Evolutionary conservation across 2,888 invertebrate genomes (phyloP), one percentile per base, ranked within the genome.

Genomic region (Hydropsyche betteni): DNA sequence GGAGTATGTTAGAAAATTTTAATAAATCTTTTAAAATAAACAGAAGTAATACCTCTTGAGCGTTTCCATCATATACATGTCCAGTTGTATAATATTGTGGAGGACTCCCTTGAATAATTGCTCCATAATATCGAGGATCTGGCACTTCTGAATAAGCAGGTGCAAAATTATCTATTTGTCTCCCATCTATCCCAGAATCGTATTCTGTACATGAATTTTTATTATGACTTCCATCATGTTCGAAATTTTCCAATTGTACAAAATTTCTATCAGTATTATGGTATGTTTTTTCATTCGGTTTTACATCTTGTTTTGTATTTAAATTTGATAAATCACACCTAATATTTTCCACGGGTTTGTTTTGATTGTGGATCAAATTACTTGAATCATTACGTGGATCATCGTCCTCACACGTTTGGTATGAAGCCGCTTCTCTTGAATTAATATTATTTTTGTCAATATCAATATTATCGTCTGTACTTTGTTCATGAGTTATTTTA

Each of bases 11-110:
- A 44, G 4, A 38, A 55, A 10, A 24, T 24, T 24, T 12, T 44
- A 68, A 14, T 38, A 44, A 51, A 69, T 0, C 1, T 5, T 6
- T 16, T n/a, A 70, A 72, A 33, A 61, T 14, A 33, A 69, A 14
- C 0, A 38, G 16, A 52, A 34, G 6, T 12, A 68, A 7, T 53
- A 77, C 77, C 51, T 77, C 77, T 4, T n/a, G 75, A 53, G 55
- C 58, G 8, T 34, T 53, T 24, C 75, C 77, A 14, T 75, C 77
- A 16, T 75, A 77, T 12, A 64, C 7, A 12, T 52, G 68, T n/a
- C 69, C 76, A 7, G 14, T 7, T 12, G 72, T 24, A 38, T 69
- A 77, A 16, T 36, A 77, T 14, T 74, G 77, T 7, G 34, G 34
- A 38, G 16, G 44, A 61, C 14, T 38, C 10, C 36, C 34, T 50